A percentile compares a stretch with the other conserved stretches of the same genome.
These are phyloP conservation scores for Semnopithecus entellus DNA, from an alignment of 2,113 vertebrate species.

Conservation along the genomic window DNA sequence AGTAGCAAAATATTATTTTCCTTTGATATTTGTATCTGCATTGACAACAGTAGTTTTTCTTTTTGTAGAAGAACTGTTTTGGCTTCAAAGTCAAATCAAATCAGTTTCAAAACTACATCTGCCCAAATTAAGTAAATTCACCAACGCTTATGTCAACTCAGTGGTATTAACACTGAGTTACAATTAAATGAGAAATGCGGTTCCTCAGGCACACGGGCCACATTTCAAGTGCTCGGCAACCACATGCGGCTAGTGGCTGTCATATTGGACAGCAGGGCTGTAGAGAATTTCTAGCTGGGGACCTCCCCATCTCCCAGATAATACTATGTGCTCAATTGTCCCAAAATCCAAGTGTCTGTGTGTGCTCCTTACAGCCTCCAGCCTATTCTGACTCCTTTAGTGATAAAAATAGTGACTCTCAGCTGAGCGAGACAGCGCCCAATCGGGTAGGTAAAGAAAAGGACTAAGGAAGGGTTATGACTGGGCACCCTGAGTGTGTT, in stretches of 20 bases:
- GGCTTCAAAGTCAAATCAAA: slow-evolving; percentile 15
- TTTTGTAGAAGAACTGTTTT: neutral
- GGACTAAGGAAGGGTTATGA: neutral
- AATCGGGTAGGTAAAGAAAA: no score
- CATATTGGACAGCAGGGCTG: neutral
- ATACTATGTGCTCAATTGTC: neutral
- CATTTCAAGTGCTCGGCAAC: neutral
- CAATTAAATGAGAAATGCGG: neutral
- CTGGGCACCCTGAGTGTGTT: neutral
- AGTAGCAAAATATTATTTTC: neutral
- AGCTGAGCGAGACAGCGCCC: neutral
- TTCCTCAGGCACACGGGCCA: neutral
- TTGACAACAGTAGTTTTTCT: neutral
- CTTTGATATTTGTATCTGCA: neutral
- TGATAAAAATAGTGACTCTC: neutral
- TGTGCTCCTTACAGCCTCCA: neutral
- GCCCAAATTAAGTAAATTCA: neutral
- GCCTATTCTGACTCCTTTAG: neutral
- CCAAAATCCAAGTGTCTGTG: neutral
- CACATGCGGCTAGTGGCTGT: neutral
- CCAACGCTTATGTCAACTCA: neutral
- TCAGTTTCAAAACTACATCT: neutral
- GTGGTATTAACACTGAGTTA: neutral
- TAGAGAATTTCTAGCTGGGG: neutral
- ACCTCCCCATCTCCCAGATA: neutral